Percentiles rank a stretch among this genome's conserved stretches.
Conservation (phyloP, 2,113 vertebrate species). For the Calyptommatus sinebrachiatus region DNA sequence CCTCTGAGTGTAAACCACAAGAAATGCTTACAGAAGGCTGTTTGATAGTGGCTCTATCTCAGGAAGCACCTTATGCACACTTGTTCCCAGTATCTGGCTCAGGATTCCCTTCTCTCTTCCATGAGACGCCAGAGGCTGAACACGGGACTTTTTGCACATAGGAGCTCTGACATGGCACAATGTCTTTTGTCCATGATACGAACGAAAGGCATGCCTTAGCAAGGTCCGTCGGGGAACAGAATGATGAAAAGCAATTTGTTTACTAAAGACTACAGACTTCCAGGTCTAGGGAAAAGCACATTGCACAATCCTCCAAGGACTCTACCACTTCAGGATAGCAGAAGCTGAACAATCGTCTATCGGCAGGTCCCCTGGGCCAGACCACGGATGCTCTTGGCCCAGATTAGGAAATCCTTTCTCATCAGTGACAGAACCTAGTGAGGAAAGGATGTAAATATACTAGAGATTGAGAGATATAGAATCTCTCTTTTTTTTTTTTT, state of each 20-base stretch:
- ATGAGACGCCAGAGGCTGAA: too few species aligned
- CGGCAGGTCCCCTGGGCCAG: background rate
- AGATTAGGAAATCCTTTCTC: background rate
- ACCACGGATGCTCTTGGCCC: background rate
- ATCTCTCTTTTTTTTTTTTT: too few species aligned
- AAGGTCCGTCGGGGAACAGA: background rate
- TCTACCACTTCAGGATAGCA: too few species aligned
- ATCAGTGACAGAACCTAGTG: background rate
- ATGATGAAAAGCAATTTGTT: background rate
- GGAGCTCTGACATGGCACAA: too few species aligned
- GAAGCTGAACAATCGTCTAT: background rate
- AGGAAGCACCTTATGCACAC: too few species aligned
- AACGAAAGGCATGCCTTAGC: background rate
- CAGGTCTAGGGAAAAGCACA: background rate
- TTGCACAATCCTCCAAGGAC: background rate
- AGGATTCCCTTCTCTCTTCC: too few species aligned
- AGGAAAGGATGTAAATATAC: too few species aligned
- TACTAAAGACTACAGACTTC: background rate
- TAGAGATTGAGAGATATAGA: too few species aligned
- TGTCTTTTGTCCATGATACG: background rate
- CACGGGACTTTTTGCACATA: too few species aligned
- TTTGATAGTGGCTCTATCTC: too few species aligned
- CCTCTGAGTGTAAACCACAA: constrained; percentile 74
- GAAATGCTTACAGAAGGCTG: too few species aligned
- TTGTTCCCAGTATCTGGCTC: too few species aligned